phyloP scores from a whole-genome alignment of 2,888 invertebrate genomes.

The Epicampocera succincta region DNA sequence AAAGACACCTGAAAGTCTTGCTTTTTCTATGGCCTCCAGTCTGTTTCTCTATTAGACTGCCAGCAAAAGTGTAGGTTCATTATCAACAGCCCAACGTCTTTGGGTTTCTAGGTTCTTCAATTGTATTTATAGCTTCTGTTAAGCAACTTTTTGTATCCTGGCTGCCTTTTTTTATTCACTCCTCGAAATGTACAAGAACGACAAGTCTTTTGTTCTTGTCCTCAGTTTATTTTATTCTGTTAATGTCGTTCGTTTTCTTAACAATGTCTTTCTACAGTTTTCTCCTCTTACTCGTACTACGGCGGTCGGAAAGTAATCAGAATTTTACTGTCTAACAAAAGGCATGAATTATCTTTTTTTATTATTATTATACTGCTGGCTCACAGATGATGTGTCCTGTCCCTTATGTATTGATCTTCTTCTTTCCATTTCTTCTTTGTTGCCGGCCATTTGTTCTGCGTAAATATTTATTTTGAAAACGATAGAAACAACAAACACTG shows the following conservation, averaged over 20 bases:
- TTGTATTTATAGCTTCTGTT: constrained; percentile 22
- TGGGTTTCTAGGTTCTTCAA: constrained; percentile 42
- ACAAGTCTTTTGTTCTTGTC: constrained; percentile 30
- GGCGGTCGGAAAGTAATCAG: constrained; percentile 42
- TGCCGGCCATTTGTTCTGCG: constrained; percentile 44
- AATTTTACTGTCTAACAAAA: constrained; percentile 57
- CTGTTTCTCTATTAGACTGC: no score
- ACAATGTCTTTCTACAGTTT: constrained; percentile 26
- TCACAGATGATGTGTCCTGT: not conserved
- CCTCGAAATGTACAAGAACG: constrained; percentile 5
- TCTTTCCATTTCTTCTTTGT: constrained; percentile 1
- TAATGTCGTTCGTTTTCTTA: constrained; percentile 41
- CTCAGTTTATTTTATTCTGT: constrained; percentile 40
- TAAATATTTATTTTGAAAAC: constrained; percentile 67
- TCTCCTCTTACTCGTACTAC: not conserved
- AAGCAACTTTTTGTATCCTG: constrained; percentile 20
- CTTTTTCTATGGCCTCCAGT: no score
- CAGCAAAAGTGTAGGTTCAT: constrained; percentile 46
- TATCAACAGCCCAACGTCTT: constrained; percentile 43
- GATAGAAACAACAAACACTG: constrained; percentile 41
- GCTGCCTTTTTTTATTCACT: constrained; percentile 1
- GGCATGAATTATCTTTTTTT: constrained; percentile 61
- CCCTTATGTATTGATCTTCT: not conserved
- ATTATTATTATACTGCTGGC: constrained; percentile 12
- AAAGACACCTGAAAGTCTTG: no score